Base-by-base conservation (phyloP, 2,888 invertebrate genomes). In the Eustalomyia histrio region DNA sequence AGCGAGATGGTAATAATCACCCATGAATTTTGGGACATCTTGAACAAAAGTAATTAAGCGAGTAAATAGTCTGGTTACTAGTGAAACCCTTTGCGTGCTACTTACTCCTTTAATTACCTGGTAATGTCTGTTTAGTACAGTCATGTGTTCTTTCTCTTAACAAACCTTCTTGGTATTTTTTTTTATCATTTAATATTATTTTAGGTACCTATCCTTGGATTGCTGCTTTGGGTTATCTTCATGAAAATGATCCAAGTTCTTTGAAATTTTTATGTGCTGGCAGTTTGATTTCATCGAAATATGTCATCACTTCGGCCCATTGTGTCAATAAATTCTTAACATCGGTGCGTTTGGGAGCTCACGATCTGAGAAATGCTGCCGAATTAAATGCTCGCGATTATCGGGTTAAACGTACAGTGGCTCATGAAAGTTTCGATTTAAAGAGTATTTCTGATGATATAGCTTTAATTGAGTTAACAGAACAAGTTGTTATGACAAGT, bases 161-260 rank as follows among this genome's bases (percentile, higher is more conserved):
- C 3, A 29, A 1, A 29, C 3, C 7, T 29, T 39, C 63, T 1
- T 29, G 2, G 10, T 35, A 10, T 33, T 0, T 33, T 17, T 33
- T 53, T 39, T 5, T 64, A n/a, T 67, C 0, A 7, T 52, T 21
- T n/a, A 2, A 7, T 43, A 8, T 29, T 29, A 29, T 29, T 67
- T 4, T 79, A 73, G 95, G 95, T 24, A 92, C 94, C 60, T 95
- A 95, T 94, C 96, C 96, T 0, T 96, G 96, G 96, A 94, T 96
- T 92, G 95, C 95, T 1, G 95, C 95, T 10, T 93, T 96, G 82
- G 95, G 94, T 86, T 92, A 95, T 79, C 84, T 81, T 5, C 87
- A 87, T 57, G 91, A 91, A 0, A 83, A 83, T 16, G 86, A 86
- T 69, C 90, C 91, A 0, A 94, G 88, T 58, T 18, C 74, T 0